Conservation (phyloP, 2,888 invertebrate genomes). For the Tenthredo mesomela region DNA sequence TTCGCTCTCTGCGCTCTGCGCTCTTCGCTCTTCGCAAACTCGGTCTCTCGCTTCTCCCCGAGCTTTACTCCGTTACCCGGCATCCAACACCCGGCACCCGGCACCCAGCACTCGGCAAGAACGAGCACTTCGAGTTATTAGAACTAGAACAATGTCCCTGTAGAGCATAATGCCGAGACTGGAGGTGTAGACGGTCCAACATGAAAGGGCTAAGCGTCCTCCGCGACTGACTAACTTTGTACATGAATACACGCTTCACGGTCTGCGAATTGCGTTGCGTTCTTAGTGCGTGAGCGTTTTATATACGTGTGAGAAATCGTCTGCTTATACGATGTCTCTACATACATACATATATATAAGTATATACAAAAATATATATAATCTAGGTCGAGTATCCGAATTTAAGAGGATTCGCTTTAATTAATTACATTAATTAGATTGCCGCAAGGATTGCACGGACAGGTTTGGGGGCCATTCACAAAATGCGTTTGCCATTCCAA, state of each 20-base stretch:
- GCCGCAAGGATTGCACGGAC: constrained; percentile 19
- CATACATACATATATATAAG: neutral
- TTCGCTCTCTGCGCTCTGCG: neutral
- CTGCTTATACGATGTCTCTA: constrained; percentile 13
- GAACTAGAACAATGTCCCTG: constrained; percentile 64
- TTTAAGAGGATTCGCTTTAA: constrained; percentile 38
- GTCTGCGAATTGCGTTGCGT: neutral
- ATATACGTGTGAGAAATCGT: constrained; percentile 6
- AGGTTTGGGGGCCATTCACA: neutral
- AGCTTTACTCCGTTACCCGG: neutral
- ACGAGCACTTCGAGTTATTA: constrained; percentile 68
- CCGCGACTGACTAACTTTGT: constrained; percentile 38
- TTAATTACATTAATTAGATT: constrained; percentile 44
- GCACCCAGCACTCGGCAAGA: constrained; percentile 51
- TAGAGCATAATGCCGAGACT: constrained; percentile 60
- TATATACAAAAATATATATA: neutral
- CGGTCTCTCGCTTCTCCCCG: neutral
- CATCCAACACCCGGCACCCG: constrained; percentile 38
- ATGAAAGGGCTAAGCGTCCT: constrained; percentile 51
- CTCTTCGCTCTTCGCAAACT: constrained; percentile 14
- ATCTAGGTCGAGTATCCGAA: neutral
- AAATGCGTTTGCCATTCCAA: constrained; percentile 40
- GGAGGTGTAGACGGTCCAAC: constrained; percentile 54
- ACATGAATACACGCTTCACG: constrained; percentile 8
- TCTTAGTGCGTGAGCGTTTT: neutral